A percentile compares a stretch with the other conserved stretches of the same genome.
phyloP scores from a whole-genome alignment of 2,888 invertebrate genomes.

The Drosophila parthenogenetica region DNA sequence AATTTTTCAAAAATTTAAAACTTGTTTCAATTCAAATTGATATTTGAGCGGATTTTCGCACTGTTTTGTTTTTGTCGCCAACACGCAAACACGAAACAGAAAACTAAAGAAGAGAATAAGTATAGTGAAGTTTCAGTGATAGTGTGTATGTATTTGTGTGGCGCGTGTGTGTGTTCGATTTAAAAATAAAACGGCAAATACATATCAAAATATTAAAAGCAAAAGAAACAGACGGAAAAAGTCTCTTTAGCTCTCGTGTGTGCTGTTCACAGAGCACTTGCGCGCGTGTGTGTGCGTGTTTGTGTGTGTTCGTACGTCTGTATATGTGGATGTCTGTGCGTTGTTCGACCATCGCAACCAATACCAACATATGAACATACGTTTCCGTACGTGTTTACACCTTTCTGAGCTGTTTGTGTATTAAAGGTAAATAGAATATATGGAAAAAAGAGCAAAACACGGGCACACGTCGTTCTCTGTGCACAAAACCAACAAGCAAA shows the following conservation, averaged over 20 bases:
- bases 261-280: conserved; percentile 32
- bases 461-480: conserved; percentile 41
- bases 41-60: background rate
- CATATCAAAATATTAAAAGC: conserved; percentile 74
- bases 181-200: conserved; percentile 80
- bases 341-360: conserved; percentile 40
- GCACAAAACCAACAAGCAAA: conserved; percentile 51
- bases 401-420: conserved; percentile 62
- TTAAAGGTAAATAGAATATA: conserved; percentile 73
- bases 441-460: conserved; percentile 58
- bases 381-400: conserved; percentile 63
- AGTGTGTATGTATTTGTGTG: conserved; percentile 31
- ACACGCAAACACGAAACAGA: background rate
- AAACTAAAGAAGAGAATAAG: conserved; percentile 11
- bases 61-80: conserved; percentile 12
- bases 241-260: conserved; percentile 28
- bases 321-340: conserved; percentile 16
- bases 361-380: conserved; percentile 43
- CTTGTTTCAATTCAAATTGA: conserved; percentile 17
- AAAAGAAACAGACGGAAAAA: conserved; percentile 50
- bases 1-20: conserved; percentile 5
- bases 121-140: conserved; percentile 28
- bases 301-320: background rate
- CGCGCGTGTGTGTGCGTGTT: conserved; percentile 23
- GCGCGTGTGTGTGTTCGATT: conserved; percentile 59